A percentile compares a stretch with the other conserved stretches of the same genome.
phyloP scores from a whole-genome alignment of 2,888 invertebrate genomes.

The Chymomyza procnemis region DNA sequence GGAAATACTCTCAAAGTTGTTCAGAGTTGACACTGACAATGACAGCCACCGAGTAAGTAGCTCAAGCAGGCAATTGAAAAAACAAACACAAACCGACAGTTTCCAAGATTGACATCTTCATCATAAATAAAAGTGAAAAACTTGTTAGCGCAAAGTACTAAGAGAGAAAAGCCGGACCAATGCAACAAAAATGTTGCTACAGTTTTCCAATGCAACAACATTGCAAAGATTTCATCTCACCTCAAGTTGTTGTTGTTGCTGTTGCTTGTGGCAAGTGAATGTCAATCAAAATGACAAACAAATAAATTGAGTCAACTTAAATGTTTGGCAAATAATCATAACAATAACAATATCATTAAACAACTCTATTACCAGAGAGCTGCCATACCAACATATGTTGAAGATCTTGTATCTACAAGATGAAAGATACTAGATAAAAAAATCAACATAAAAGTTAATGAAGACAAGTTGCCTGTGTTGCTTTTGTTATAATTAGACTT shows the following conservation, averaged over 20 bases:
- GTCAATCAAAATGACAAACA: conserved; percentile 70
- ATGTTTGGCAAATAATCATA: conserved; percentile 54
- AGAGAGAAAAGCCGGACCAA: conserved; percentile 33
- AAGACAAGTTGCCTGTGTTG: conserved; percentile 43
- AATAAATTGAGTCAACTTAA: conserved; percentile 37
- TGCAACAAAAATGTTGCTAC: conserved; percentile 38
- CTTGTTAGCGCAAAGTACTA: conserved; percentile 28
- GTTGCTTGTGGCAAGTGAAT: conserved; percentile 60
- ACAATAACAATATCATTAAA: conserved; percentile 57
- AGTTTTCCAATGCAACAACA: conserved; percentile 32
- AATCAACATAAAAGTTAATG: conserved; percentile 38
- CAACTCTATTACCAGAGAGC: conserved; percentile 21
- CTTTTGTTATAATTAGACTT: conserved; percentile 56
- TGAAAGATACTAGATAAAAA: background rate
- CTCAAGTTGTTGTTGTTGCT: conserved; percentile 30
- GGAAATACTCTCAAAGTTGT: too few relatives aligned
- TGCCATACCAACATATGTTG: background rate
- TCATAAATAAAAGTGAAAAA: conserved; percentile 76
- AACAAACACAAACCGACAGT: conserved; percentile 61
- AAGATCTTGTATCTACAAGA: conserved; percentile 22
- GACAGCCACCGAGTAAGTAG: conserved; percentile 43
- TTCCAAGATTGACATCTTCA: conserved; percentile 73
- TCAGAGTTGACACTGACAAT: conserved; percentile 51
- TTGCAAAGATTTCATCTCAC: conserved; percentile 10
- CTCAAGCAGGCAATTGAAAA: conserved; percentile 53